Conservation (phyloP, 2,888 invertebrate genomes). For the Falcaria lacertinaria region DNA sequence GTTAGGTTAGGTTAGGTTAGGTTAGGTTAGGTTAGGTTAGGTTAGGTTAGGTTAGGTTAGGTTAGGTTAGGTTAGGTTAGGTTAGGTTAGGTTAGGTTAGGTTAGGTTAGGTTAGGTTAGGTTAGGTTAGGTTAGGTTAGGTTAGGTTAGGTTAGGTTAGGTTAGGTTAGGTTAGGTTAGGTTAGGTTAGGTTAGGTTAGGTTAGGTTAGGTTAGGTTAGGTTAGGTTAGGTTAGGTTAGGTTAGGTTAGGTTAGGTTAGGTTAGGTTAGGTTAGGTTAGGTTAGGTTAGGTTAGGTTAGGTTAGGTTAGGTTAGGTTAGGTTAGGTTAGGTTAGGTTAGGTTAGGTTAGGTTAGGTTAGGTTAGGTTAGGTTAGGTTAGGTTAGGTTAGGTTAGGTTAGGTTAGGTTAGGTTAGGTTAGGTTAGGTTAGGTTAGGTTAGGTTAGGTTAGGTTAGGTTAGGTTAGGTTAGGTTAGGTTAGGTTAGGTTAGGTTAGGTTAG, state of each 20-base stretch:
- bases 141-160: conserved; percentile 8
- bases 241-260: conserved; percentile 9
- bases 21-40: conserved; percentile 8
- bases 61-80: conserved; percentile 8
- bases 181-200: conserved; percentile 8
- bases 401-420: conserved; percentile 12
- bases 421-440: conserved; percentile 8
- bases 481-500: background rate
- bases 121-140: conserved; percentile 8
- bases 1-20: conserved; percentile 9
- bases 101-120: conserved; percentile 8
- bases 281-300: conserved; percentile 7
- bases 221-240: conserved; percentile 8
- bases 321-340: conserved; percentile 11
- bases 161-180: conserved; percentile 8
- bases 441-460: too few species aligned
- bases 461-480: background rate
- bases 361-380: conserved; percentile 12
- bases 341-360: conserved; percentile 12
- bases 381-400: conserved; percentile 12
- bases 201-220: conserved; percentile 8
- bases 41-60: conserved; percentile 8
- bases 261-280: conserved; percentile 5
- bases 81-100: conserved; percentile 8
- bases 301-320: conserved; percentile 6